Conservation (phyloP, 2,797 vertebrate species). For the Protosalanx chinensis region DNA sequence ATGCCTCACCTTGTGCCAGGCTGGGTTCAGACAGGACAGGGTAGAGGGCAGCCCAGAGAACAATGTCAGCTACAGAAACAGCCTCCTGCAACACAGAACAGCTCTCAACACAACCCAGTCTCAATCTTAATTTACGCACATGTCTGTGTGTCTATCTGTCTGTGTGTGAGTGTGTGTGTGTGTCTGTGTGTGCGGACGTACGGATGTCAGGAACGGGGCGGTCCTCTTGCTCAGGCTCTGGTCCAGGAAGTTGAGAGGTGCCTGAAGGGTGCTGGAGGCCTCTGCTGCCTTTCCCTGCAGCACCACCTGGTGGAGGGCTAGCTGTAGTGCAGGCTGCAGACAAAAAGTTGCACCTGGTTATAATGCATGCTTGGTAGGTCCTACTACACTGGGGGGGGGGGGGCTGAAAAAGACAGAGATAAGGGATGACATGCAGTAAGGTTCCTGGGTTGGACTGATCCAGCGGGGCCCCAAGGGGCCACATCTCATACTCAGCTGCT, state of each 20-base stretch:
- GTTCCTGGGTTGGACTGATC: too few species aligned
- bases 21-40: slow-evolving; percentile 75
- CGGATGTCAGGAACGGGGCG: slow-evolving; percentile 75
- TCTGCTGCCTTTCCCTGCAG: slow-evolving; percentile 80
- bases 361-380: too few species aligned
- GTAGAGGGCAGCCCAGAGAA: slow-evolving; percentile 83
- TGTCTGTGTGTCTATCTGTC: not conserved
- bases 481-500: too few species aligned
- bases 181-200: slow-evolving; percentile 53
- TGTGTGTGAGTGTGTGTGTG: not conserved
- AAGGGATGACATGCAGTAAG: too few species aligned
- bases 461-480: too few species aligned
- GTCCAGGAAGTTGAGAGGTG: slow-evolving; percentile 73
- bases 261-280: slow-evolving; percentile 61
- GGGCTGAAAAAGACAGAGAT: too few species aligned
- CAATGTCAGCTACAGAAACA: slow-evolving; percentile 80
- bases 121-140: not conserved
- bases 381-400: too few species aligned
- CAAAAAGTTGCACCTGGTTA: slow-evolving; percentile 19
- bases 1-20: slow-evolving; percentile 61
- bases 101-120: not conserved
- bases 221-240: slow-evolving; percentile 71
- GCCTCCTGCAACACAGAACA: slow-evolving; percentile 67
- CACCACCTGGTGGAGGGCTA: slow-evolving; percentile 74
- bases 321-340: slow-evolving; percentile 74